These are phyloP conservation scores for Paramisgurnus dabryanus DNA, from an alignment of 2,113 vertebrate species.

Conservation along the genomic window DNA sequence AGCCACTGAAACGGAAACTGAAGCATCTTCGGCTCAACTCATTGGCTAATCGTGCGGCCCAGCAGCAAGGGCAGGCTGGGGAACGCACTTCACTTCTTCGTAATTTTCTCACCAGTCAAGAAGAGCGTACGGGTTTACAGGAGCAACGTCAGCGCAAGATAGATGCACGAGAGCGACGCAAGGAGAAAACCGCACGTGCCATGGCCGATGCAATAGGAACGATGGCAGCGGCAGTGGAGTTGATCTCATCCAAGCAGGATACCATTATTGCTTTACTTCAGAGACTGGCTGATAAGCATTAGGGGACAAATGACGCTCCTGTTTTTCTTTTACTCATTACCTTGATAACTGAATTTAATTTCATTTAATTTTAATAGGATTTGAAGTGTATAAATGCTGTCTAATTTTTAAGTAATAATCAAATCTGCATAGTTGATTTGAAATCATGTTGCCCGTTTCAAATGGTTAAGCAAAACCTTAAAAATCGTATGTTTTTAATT, in stretches of 20 bases:
- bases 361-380: background rate
- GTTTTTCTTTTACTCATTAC: background rate
- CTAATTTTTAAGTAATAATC: background rate
- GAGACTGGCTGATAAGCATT: slow-evolving; percentile 70
- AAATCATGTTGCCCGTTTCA: background rate
- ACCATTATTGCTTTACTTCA: slow-evolving; percentile 77
- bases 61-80: slow-evolving; percentile 57
- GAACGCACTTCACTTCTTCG: slow-evolving; percentile 58
- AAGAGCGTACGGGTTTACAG: slow-evolving; percentile 67
- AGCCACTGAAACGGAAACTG: slow-evolving; percentile 58
- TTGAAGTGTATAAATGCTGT: background rate
- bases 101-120: slow-evolving; percentile 65
- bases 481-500: too few relatives aligned
- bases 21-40: slow-evolving; percentile 42
- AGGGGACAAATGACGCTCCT: background rate
- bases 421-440: background rate
- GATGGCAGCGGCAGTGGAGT: slow-evolving; percentile 76
- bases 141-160: slow-evolving; percentile 61
- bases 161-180: slow-evolving; percentile 70
- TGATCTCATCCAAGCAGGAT: slow-evolving; percentile 79
- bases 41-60: slow-evolving; percentile 39
- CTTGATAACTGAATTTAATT: background rate
- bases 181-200: slow-evolving; percentile 67
- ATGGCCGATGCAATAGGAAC: slow-evolving; percentile 70
- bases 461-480: background rate